Evolutionary conservation across 2,888 invertebrate genomes (phyloP).

Genomic region (Pandemis cinnamomeana): DNA sequence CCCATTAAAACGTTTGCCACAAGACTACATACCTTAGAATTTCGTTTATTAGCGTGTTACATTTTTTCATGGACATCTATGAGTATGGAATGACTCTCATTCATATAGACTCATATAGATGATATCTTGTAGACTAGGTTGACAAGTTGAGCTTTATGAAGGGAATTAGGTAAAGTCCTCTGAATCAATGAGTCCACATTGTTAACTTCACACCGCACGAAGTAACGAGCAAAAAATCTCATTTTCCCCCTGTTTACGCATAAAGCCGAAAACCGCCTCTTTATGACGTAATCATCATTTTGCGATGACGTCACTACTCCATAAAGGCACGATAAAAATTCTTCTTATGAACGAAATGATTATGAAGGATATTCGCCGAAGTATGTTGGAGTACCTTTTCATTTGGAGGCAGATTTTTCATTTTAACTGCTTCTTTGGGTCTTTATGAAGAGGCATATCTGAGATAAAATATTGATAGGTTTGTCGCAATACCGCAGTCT

Average conservation of each 20-base stretch:
- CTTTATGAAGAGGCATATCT: background rate
- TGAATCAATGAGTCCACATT: conserved; percentile 2
- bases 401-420: conserved; percentile 26
- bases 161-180: background rate
- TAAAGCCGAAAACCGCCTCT: conserved; percentile 39
- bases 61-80: too few species aligned
- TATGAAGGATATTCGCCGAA: conserved; percentile 8
- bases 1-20: too few species aligned
- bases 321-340: conserved; percentile 39
- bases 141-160: too few species aligned
- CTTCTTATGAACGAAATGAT: conserved; percentile 37
- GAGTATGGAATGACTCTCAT: too few species aligned
- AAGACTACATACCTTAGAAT: too few species aligned
- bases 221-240: conserved; percentile 39
- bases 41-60: too few species aligned
- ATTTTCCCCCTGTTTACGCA: conserved; percentile 40
- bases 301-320: conserved; percentile 30
- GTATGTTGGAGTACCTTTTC: conserved; percentile 16
- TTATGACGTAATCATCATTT: conserved; percentile 43
- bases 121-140: too few species aligned
- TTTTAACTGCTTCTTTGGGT: conserved; percentile 14
- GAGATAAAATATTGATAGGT: conserved; percentile 1
- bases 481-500: background rate
- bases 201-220: conserved; percentile 10
- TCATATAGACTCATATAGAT: too few species aligned